Percentiles rank a stretch among this genome's conserved stretches.
Conservation (phyloP, 2,797 vertebrate genomes). For the Sciurus vulgaris region DNA sequence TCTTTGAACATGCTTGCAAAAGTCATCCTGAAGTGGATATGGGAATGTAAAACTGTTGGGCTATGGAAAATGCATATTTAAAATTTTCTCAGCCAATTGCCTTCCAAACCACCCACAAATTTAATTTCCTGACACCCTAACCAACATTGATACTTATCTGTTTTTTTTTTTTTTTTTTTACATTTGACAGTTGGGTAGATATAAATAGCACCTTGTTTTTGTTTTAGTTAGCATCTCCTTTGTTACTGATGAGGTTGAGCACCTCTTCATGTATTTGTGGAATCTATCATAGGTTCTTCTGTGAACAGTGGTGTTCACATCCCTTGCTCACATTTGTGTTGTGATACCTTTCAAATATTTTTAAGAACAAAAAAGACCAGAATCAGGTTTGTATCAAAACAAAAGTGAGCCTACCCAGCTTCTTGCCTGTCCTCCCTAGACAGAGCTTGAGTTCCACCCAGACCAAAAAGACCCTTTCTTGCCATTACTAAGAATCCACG, state of each 20-base stretch:
- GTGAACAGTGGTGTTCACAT: background rate
- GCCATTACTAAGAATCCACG: conserved; percentile 28
- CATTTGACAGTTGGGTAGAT: conserved; percentile 23
- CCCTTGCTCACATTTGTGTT: conserved; percentile 51
- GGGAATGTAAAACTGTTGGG: conserved; percentile 40
- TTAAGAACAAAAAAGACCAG: conserved; percentile 41
- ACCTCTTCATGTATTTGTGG: background rate
- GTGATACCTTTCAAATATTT: background rate
- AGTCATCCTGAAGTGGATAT: background rate
- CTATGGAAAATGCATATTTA: conserved; percentile 34
- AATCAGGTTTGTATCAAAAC: background rate
- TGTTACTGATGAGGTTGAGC: background rate
- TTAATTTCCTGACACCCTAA: conserved; percentile 60
- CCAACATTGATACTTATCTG: background rate
- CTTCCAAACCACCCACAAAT: background rate
- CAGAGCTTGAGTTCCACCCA: background rate
- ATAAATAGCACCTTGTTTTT: conserved; percentile 41
- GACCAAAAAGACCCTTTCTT: conserved; percentile 40
- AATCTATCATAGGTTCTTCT: conserved; percentile 1
- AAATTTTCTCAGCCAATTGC: conserved; percentile 38
- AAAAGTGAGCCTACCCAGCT: background rate
- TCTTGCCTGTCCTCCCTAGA: background rate
- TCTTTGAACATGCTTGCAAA: conserved; percentile 44
- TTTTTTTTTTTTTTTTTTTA: background rate
- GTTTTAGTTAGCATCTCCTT: conserved; percentile 32